These are phyloP conservation scores for Vipera latastei DNA, from an alignment of 2,797 vertebrate genomes.

Conservation along the genomic window DNA sequence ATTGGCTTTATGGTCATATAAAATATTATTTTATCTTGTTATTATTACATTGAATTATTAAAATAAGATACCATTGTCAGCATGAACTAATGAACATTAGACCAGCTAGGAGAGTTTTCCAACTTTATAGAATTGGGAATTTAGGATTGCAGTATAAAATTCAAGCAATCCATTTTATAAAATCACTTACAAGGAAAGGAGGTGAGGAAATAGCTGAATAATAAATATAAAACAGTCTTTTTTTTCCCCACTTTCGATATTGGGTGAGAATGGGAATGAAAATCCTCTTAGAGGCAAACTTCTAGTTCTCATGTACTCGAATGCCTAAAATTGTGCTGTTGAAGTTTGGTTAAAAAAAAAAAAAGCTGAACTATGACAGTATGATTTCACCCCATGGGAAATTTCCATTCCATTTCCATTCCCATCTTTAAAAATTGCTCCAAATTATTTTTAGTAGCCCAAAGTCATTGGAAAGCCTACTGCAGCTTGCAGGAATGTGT, in stretches of 20 bases:
- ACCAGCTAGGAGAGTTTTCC: background rate
- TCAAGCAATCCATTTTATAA: background rate
- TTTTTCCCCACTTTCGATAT: background rate
- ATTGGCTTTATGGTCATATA: background rate
- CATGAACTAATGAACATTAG: background rate
- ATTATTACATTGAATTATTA: background rate
- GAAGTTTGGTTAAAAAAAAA: background rate
- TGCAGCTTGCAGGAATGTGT: background rate
- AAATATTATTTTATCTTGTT: background rate
- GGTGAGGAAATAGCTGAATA: background rate
- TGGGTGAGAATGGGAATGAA: background rate
- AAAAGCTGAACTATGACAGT: background rate
- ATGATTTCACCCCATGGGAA: background rate
- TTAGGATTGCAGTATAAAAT: background rate
- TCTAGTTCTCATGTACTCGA: background rate
- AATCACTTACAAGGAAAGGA: background rate
- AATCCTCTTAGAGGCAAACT: background rate
- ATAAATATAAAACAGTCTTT: background rate
- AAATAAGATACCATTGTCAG: background rate
- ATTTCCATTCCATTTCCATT: background rate
- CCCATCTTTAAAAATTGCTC: background rate
- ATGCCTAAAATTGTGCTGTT: background rate
- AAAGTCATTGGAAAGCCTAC: background rate
- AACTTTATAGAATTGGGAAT: background rate
- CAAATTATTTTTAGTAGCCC: background rate